Conservation (phyloP, 2,113 vertebrate species). For the Leucoraja erinaceus region DNA sequence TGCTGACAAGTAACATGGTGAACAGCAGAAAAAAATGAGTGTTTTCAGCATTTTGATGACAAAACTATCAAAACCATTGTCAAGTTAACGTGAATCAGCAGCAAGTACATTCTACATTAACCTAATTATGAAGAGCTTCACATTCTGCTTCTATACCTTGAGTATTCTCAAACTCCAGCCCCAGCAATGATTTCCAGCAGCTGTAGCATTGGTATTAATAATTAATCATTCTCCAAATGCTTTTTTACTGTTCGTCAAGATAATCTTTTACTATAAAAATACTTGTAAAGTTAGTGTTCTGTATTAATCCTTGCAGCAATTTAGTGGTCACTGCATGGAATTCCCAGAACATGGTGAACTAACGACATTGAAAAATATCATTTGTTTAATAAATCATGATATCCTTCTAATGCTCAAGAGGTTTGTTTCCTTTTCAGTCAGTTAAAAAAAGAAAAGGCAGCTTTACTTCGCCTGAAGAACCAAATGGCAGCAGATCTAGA, state of each 20-base stretch:
- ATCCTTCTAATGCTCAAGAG: not conserved
- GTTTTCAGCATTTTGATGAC: not conserved
- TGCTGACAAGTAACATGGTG: not conserved
- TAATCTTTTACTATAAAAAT: not conserved
- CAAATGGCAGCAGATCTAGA: conserved; percentile 93
- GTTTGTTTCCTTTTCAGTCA: conserved; percentile 61
- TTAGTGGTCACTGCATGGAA: not conserved
- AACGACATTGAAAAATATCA: not conserved
- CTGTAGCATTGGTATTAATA: not conserved
- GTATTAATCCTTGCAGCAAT: not conserved
- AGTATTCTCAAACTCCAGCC: not conserved
- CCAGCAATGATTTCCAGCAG: not conserved
- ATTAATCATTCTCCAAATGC: not conserved
- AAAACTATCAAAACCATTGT: not conserved
- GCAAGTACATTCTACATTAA: not conserved
- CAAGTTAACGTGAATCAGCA: not conserved
- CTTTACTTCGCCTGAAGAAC: conserved; percentile 82
- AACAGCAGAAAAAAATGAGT: not conserved
- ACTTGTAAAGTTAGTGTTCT: not conserved
- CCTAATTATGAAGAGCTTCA: not conserved
- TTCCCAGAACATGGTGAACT: not conserved
- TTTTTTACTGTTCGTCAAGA: not conserved
- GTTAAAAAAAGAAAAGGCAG: conserved; percentile 78
- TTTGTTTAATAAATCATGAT: not conserved
- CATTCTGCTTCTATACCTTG: not conserved